These are phyloP conservation scores for Nerophis lumbriciformis DNA, from an alignment of 2,113 vertebrate species.

Conservation along the genomic window DNA sequence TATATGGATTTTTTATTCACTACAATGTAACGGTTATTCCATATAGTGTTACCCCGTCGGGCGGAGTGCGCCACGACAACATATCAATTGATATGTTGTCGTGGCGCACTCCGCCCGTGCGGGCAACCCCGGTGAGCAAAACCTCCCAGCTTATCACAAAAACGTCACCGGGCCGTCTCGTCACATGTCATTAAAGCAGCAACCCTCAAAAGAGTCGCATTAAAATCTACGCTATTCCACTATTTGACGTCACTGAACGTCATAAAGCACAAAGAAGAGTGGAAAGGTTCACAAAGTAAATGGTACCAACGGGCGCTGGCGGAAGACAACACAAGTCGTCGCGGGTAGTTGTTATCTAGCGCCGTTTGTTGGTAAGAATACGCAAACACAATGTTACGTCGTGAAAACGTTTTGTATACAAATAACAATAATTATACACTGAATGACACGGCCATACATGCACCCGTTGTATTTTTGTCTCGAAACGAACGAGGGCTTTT, in stretches of 20 bases:
- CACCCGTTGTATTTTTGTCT: no score
- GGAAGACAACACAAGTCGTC: not conserved
- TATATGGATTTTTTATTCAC: no score
- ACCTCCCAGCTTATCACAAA: not conserved
- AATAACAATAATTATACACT: no score
- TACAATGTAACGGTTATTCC: no score
- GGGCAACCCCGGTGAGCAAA: not conserved
- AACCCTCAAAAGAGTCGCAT: rapidly evolving
- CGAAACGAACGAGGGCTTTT: no score
- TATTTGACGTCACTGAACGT: not conserved
- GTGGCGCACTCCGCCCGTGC: slow-evolving; percentile 25
- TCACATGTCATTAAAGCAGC: not conserved
- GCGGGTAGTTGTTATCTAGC: not conserved
- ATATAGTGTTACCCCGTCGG: no score
- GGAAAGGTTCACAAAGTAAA: not conserved
- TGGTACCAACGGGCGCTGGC: not conserved
- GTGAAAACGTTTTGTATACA: no score
- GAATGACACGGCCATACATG: no score
- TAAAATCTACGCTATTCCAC: not conserved
- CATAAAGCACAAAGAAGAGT: not conserved
- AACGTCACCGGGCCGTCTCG: slow-evolving; percentile 28
- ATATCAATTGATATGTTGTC: not conserved
- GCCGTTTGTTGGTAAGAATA: slow-evolving; percentile 14
- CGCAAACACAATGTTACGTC: not conserved
- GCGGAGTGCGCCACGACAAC: no score